phyloP scores from a whole-genome alignment of 2,113 vertebrate genomes.

The Sylvilagus bachmani region DNA sequence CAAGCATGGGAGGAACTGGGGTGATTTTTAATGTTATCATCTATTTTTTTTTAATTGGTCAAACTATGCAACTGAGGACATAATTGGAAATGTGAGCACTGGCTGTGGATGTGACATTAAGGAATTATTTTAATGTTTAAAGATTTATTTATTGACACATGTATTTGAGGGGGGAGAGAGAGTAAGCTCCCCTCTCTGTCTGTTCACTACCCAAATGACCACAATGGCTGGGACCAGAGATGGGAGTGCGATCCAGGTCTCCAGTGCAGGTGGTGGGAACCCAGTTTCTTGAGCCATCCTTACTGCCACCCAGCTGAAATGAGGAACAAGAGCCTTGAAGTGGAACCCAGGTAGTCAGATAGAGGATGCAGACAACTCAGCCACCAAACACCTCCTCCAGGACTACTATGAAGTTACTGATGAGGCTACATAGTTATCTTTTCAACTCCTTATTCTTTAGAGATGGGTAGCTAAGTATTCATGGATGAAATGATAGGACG shows the following conservation, averaged over 20 bases:
- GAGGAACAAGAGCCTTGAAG: too few relatives aligned
- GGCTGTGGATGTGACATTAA: neutral
- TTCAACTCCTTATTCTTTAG: neutral
- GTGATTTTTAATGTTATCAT: neutral
- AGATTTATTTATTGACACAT: neutral
- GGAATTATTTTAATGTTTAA: neutral
- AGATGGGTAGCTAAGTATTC: neutral
- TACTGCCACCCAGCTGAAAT: too few relatives aligned
- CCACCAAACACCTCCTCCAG: too few relatives aligned
- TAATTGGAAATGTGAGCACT: neutral
- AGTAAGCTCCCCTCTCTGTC: too few relatives aligned
- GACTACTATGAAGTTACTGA: neutral
- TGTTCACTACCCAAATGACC: too few relatives aligned
- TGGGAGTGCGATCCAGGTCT: too few relatives aligned
- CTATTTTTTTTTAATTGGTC: neutral
- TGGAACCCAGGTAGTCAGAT: too few relatives aligned
- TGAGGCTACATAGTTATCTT: neutral
- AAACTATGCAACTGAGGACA: neutral
- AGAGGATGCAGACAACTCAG: too few relatives aligned
- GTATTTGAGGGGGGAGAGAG: too few relatives aligned
- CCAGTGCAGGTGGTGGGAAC: too few relatives aligned
- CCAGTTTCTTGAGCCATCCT: too few relatives aligned
- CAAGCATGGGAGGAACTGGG: neutral
- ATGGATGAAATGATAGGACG: neutral
- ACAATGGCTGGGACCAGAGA: too few relatives aligned